These are phyloP conservation scores for Fringilla coelebs DNA, from an alignment of 2,797 vertebrate genomes.

Conservation along the genomic window DNA sequence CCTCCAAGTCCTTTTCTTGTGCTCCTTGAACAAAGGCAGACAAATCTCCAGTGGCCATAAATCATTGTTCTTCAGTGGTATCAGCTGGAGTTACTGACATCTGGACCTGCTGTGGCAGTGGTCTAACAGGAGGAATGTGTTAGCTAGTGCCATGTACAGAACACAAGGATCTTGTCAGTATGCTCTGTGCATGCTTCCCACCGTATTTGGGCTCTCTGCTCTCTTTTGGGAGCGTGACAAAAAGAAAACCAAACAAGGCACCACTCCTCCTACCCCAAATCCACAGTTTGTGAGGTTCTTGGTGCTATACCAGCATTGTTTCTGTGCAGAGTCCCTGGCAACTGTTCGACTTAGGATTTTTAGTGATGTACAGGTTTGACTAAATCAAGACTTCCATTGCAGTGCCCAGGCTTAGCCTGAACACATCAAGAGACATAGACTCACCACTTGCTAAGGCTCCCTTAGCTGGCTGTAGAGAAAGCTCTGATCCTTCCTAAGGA, in stretches of 20 bases:
- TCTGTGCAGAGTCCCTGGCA: background rate
- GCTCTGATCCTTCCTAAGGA: background rate
- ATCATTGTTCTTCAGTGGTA: background rate
- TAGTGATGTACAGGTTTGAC: background rate
- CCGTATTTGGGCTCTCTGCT: background rate
- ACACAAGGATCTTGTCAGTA: background rate
- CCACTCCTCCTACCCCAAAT: background rate
- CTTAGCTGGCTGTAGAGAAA: background rate
- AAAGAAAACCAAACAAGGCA: background rate
- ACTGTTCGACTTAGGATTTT: background rate
- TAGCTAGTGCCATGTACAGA: background rate
- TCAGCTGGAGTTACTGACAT: conserved; percentile 10
- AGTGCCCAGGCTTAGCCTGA: background rate
- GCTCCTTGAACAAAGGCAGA: background rate
- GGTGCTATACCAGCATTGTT: background rate
- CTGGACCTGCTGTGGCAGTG: background rate
- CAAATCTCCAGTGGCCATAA: background rate
- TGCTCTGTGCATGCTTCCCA: background rate
- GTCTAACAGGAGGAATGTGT: background rate
- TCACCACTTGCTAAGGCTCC: background rate
- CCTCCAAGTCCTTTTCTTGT: background rate
- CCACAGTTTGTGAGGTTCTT: background rate
- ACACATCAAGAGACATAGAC: background rate
- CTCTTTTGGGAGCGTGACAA: background rate
- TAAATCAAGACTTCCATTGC: background rate